Conservation (phyloP, 2,113 vertebrate genomes). For the Grallaria varia region DNA sequence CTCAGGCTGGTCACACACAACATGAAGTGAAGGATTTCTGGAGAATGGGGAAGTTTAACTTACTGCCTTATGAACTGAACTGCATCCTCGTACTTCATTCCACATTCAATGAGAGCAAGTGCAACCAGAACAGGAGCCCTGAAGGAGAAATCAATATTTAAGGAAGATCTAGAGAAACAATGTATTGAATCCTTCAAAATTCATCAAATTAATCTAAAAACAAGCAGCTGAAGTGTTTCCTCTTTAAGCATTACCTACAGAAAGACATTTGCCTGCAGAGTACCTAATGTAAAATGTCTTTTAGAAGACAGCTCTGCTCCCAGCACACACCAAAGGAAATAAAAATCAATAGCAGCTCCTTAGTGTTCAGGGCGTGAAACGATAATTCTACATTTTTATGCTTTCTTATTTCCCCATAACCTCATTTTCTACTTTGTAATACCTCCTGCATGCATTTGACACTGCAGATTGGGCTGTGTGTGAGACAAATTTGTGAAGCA, state of each 20-base stretch:
- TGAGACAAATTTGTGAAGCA: neutral
- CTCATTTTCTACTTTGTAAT: neutral
- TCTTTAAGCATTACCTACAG: neutral
- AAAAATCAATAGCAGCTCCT: neutral
- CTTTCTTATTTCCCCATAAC: neutral
- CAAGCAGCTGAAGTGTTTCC: neutral
- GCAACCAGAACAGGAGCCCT: conserved; percentile 98
- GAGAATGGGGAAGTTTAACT: conserved; percentile 65
- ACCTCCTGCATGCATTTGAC: neutral
- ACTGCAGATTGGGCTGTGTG: neutral
- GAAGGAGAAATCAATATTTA: conserved; percentile 28
- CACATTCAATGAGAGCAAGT: conserved; percentile 94
- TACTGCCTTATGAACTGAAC: conserved; percentile 99
- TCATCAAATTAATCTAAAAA: neutral
- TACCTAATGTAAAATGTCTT: neutral
- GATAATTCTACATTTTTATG: neutral
- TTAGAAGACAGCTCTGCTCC: neutral
- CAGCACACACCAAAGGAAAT: neutral
- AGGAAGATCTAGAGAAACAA: neutral
- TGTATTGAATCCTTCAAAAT: neutral
- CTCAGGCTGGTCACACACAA: neutral
- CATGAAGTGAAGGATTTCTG: rapidly evolving
- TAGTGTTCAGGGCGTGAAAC: neutral
- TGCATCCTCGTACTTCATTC: conserved; percentile 99
- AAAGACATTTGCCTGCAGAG: neutral